Evolutionary conservation across 2,888 invertebrate genomes (phyloP), one percentile per base, ranked within the genome.

Genomic region (Melanostoma scalare): DNA sequence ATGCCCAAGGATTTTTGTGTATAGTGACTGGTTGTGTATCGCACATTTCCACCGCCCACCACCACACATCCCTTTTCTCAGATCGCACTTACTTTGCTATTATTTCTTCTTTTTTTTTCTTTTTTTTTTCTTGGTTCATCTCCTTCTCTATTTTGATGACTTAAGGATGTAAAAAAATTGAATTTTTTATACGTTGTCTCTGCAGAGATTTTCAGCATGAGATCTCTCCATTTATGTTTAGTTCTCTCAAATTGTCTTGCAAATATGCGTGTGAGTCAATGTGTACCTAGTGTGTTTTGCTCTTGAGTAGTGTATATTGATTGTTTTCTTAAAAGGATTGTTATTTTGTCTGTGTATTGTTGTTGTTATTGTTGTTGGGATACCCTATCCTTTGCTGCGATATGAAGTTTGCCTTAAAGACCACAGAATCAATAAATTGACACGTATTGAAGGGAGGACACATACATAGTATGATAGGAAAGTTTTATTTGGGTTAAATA

Each of bases 171-270:
- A n/a, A 8, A 48, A 56, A 40, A 20, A 3, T 38, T 4, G 40
- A 4, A 2, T 58, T 60, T 44, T 9, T 20, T 50, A 4, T 50
- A 4, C 30, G 6, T 20, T 52, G 52, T 42, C 42, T 71, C 60
- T 52, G 60, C 71, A 35, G 60, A 71, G 71, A 71, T 71, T 71
- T 71, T 60, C 71, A 60, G 52, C 60, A 60, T 44, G 60, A 71
- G 61, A 71, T 71, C 52, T 52, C 35, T 61, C 60, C 60, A 71
- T 71, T 60, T 71, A 50, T 52, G 50, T 52, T 60, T 71, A 52
- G 60, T 60, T 20, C 20, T 20, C 20, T 38, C 8, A 9, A 31
- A 10, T 6, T 5, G 38, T 5, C 36, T 50, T 38, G 40, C 10
- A 40, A 38, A 50, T 35, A 3, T 53, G 8, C 5, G 9, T 6